phyloP scores from a whole-genome alignment of 2,888 invertebrate genomes.

The Gymnocheta viridis region DNA sequence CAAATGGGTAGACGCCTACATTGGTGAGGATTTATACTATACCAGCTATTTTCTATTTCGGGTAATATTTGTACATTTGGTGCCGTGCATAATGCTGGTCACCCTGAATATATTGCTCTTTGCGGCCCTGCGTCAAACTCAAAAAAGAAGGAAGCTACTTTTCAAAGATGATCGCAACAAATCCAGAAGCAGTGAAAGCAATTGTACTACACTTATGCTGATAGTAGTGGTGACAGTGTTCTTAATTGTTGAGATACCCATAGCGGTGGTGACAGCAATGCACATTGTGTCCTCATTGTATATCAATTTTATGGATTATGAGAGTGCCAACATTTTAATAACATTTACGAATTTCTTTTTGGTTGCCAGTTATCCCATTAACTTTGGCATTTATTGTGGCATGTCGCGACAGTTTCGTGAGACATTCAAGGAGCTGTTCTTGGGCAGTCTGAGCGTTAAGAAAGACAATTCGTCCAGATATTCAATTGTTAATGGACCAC shows the following conservation, averaged over 20 bases:
- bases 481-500: slow-evolving; percentile 90
- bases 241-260: slow-evolving; percentile 91
- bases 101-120: slow-evolving; percentile 94
- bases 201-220: slow-evolving; percentile 93
- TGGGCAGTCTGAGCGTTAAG: slow-evolving; percentile 83
- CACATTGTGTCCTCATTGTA: slow-evolving; percentile 91
- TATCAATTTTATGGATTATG: slow-evolving; percentile 88
- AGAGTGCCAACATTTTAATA: slow-evolving; percentile 89
- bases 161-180: slow-evolving; percentile 90
- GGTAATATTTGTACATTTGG: slow-evolving; percentile 94
- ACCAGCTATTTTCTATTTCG: slow-evolving; percentile 92
- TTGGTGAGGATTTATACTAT: slow-evolving; percentile 90
- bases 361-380: slow-evolving; percentile 94
- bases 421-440: slow-evolving; percentile 93
- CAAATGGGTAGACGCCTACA: slow-evolving; percentile 86
- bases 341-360: slow-evolving; percentile 95
- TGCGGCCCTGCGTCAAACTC: slow-evolving; percentile 92
- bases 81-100: slow-evolving; percentile 94
- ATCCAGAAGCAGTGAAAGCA: slow-evolving; percentile 88
- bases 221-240: slow-evolving; percentile 94
- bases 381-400: slow-evolving; percentile 97
- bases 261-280: slow-evolving; percentile 91
- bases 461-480: slow-evolving; percentile 89
- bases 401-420: slow-evolving; percentile 97
- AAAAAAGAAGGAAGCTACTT: slow-evolving; percentile 88